Evolutionary conservation across 2,113 vertebrate species (phyloP).

Genomic region (Scatophagus argus): DNA sequence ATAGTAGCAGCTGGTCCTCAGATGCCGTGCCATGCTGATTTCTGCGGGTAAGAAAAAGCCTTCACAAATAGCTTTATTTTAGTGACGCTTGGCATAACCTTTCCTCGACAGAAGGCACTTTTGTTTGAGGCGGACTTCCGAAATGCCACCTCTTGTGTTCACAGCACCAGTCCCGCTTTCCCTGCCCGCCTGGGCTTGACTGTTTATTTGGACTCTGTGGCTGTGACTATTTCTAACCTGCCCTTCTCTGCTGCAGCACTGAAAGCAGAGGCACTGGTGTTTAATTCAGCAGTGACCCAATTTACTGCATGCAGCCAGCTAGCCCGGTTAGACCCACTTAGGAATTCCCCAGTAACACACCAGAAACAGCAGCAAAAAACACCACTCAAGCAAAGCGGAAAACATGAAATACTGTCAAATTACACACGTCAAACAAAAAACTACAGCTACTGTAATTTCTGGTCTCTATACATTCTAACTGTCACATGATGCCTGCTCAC

Average conservation of each 20-base stretch:
- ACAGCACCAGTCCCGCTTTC: conserved; percentile 14
- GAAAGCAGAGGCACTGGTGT: conserved; percentile 55
- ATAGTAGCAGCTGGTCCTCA: neutral
- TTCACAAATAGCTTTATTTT: conserved; percentile 10
- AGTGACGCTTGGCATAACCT: conserved; percentile 48
- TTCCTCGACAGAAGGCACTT: conserved; percentile 42
- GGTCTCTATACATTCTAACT: neutral
- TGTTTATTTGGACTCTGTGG: conserved; percentile 39
- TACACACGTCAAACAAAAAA: conserved; percentile 32
- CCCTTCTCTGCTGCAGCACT: conserved; percentile 40
- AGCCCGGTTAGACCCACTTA: conserved; percentile 62
- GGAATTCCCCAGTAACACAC: conserved; percentile 67
- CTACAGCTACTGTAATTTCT: conserved; percentile 16
- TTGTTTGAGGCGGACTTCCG: conserved; percentile 44
- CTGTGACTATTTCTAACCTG: conserved; percentile 62
- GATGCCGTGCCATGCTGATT: conserved; percentile 30
- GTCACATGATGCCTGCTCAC: neutral
- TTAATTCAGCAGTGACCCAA: conserved; percentile 81
- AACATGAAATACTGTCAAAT: conserved; percentile 33
- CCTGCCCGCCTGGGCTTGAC: neutral
- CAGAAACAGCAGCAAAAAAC: conserved; percentile 16
- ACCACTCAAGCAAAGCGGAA: conserved; percentile 35
- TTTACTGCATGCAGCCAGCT: conserved; percentile 60
- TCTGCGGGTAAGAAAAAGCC: conserved; percentile 1
- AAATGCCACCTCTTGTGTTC: conserved; percentile 51